Conservation (phyloP, 2,113 vertebrate species). For the Aegotheles bennettii region DNA sequence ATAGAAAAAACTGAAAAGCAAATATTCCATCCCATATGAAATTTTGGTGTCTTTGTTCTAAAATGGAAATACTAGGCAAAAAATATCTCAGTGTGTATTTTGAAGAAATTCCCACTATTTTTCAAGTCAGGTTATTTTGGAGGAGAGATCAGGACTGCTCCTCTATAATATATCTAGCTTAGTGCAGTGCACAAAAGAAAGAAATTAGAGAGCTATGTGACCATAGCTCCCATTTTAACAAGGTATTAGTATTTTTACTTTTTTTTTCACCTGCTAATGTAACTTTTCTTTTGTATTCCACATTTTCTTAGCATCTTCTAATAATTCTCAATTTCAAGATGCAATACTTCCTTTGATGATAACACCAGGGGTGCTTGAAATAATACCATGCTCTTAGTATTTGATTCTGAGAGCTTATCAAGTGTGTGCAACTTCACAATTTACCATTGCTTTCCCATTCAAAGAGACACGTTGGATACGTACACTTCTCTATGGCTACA, state of each 20-base stretch:
- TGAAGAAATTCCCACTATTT: neutral
- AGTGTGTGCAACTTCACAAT: neutral
- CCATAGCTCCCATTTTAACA: neutral
- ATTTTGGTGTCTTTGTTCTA: neutral
- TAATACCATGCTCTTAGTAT: neutral
- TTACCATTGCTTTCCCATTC: neutral
- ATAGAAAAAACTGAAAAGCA: neutral
- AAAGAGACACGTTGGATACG: neutral
- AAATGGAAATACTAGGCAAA: neutral
- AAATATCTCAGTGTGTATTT: neutral
- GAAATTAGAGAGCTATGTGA: neutral
- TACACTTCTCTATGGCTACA: neutral
- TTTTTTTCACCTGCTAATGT: neutral
- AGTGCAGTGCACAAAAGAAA: neutral
- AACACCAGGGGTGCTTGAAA: neutral
- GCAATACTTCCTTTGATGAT: neutral
- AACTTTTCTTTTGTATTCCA: neutral
- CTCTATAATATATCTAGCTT: fast-evolving
- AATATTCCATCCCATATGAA: neutral
- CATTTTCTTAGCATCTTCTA: neutral
- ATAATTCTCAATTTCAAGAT: neutral
- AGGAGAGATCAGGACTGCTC: neutral
- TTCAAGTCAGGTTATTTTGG: neutral
- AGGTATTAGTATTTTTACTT: neutral
- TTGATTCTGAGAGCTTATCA: neutral